phyloP scores from a whole-genome alignment of 2,888 invertebrate species.

The Pachydiplax longipennis region DNA sequence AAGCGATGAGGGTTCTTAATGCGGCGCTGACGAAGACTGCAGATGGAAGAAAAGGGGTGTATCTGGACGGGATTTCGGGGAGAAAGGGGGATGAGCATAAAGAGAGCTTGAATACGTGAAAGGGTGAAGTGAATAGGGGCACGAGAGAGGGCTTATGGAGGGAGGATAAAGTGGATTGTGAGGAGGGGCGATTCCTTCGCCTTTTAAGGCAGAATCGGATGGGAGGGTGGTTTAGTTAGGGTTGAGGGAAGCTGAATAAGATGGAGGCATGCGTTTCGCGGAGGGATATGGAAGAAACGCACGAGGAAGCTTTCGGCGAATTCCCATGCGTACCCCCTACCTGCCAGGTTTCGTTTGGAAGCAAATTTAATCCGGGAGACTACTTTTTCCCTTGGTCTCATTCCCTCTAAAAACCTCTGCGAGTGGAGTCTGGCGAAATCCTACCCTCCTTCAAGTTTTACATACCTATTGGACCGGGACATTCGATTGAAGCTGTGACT shows the following conservation, averaged over 20 bases:
- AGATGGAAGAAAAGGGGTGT: neutral
- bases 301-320: neutral
- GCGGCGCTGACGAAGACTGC: neutral
- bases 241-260: neutral
- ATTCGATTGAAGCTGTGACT: neutral
- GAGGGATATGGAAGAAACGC: neutral
- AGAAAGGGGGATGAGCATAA: neutral
- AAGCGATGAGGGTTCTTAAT: neutral
- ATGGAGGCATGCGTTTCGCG: neutral
- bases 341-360: neutral
- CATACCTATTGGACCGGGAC: neutral
- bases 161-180: neutral
- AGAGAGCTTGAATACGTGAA: neutral
- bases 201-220: neutral
- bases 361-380: neutral
- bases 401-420: neutral
- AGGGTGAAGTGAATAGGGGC: neutral
- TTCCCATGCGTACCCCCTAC: neutral
- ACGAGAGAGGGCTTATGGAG: neutral
- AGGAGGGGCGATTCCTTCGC: neutral
- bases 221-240: neutral
- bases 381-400: neutral
- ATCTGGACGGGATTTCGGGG: neutral
- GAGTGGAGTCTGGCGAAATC: neutral
- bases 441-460: neutral